phyloP scores from a whole-genome alignment of 35 echinoderm and acorn worm genomes.

The Diadema setosum region DNA sequence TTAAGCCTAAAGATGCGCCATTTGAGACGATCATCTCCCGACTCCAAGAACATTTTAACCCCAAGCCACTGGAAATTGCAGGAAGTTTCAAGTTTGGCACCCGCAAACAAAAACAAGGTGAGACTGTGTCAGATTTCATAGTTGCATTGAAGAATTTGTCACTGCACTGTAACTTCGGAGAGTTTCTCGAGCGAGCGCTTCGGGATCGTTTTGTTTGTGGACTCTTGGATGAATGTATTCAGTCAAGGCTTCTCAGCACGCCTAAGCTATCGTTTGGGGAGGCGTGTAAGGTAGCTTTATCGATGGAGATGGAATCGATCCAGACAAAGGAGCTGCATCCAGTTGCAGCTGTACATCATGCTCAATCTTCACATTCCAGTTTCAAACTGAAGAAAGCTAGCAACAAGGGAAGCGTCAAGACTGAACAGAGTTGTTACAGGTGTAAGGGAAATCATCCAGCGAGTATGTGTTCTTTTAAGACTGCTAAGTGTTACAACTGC shows the following conservation, averaged over 20 bases:
- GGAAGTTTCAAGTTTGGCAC: slow-evolving; percentile 47
- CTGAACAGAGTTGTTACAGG: neutral
- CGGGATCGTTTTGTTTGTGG: too few species aligned
- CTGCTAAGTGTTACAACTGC: neutral
- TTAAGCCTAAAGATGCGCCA: slow-evolving; percentile 13
- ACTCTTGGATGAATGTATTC: too few species aligned
- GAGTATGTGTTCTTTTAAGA: neutral
- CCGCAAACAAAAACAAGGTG: slow-evolving; percentile 29
- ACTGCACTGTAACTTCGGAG: slow-evolving; percentile 40
- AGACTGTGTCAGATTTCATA: slow-evolving; percentile 29
- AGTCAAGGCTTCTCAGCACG: too few species aligned
- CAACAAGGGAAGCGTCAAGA: neutral
- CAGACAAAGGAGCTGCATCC: too few species aligned
- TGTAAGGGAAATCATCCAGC: slow-evolving; percentile 10
- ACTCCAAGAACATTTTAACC: slow-evolving; percentile 23
- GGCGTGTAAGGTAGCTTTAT: too few species aligned
- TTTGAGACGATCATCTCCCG: slow-evolving; percentile 2
- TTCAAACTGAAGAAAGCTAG: neutral
- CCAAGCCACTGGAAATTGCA: slow-evolving; percentile 42
- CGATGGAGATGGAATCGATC: too few species aligned
- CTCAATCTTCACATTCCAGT: neutral
- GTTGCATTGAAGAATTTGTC: slow-evolving; percentile 27
- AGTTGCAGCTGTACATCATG: too few species aligned
- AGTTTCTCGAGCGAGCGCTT: slow-evolving; percentile 27
- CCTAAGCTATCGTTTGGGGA: too few species aligned